These are phyloP conservation scores for Odocoileus hemionus DNA, from an alignment of 2,113 vertebrate genomes.

Conservation along the genomic window DNA sequence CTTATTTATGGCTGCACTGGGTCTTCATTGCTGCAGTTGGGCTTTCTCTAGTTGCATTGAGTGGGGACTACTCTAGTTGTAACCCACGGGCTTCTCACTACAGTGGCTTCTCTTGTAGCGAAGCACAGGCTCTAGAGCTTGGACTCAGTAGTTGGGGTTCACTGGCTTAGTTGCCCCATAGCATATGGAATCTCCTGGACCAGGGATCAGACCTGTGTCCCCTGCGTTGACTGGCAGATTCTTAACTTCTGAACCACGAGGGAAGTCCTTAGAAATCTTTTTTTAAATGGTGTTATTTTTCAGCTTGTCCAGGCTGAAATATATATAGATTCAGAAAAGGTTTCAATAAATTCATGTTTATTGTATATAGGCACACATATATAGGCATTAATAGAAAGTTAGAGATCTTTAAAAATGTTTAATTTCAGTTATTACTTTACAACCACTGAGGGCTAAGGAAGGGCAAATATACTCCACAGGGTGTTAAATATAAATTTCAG, in stretches of 20 bases:
- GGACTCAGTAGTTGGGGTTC: background rate
- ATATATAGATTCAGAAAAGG: background rate
- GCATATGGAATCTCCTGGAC: background rate
- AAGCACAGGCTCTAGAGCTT: background rate
- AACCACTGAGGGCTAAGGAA: background rate
- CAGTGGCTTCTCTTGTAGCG: background rate
- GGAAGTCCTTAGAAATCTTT: background rate
- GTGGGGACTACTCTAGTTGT: background rate
- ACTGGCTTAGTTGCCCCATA: background rate
- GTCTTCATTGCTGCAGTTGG: background rate
- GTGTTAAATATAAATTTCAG: background rate
- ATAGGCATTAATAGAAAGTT: conserved; percentile 12
- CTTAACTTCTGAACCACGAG: background rate
- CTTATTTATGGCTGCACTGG: background rate
- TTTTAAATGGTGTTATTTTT: conserved; percentile 2
- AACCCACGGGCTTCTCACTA: background rate
- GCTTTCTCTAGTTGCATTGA: background rate
- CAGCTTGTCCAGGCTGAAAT: background rate
- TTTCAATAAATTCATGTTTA: conserved; percentile 8
- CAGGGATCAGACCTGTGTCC: background rate
- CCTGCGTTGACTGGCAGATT: background rate
- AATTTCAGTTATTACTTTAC: background rate
- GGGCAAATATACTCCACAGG: background rate
- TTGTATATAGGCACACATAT: background rate
- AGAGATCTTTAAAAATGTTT: conserved; percentile 22